A percentile compares a stretch with the other conserved stretches of the same genome.
Evolutionary conservation across 2,797 vertebrate species (phyloP).

Genomic region (Schizopygopsis malacanthus): DNA sequence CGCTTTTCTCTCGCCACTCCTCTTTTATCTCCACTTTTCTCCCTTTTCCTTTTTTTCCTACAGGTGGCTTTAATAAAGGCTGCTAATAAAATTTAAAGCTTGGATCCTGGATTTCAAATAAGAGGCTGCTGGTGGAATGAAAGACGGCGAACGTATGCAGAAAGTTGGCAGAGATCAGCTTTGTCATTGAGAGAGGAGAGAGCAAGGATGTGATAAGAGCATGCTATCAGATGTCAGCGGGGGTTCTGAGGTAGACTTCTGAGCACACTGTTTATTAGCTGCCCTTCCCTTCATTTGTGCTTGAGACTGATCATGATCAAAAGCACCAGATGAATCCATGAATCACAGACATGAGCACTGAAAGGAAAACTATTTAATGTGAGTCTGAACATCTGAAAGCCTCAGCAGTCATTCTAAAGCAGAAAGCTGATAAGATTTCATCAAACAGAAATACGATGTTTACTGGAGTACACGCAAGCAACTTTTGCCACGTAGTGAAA

Average conservation of each 20-base stretch:
- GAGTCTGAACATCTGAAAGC: conserved; percentile 47
- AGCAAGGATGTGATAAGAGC: conserved; percentile 54
- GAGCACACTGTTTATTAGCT: conserved; percentile 59
- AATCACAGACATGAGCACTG: conserved; percentile 15
- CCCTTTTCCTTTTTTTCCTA: conserved; percentile 41
- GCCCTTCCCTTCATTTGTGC: conserved; percentile 51
- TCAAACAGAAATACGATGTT: conserved; percentile 49
- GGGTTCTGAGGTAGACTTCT: conserved; percentile 52
- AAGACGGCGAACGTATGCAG: conserved; percentile 20
- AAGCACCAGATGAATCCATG: conserved; percentile 56
- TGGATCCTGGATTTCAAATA: conserved; percentile 63
- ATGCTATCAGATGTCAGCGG: conserved; percentile 53
- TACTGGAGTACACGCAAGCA: conserved; percentile 7
- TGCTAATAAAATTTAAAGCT: conserved; percentile 60
- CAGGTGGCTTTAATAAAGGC: conserved; percentile 60
- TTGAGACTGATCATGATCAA: conserved; percentile 60
- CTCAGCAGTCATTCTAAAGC: conserved; percentile 44
- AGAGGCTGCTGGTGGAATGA: conserved; percentile 43
- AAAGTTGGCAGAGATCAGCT: conserved; percentile 46
- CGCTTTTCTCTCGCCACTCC: conserved; percentile 51
- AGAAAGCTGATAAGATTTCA: conserved; percentile 48
- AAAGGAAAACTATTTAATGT: conserved; percentile 37
- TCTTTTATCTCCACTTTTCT: conserved; percentile 35
- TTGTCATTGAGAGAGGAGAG: conserved; percentile 46
- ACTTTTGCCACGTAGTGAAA: not conserved